A percentile compares a stretch with the other conserved stretches of the same genome.
These are phyloP conservation scores for Chironomus riparius DNA, from an alignment of 2,888 invertebrate genomes.

Conservation along the genomic window DNA sequence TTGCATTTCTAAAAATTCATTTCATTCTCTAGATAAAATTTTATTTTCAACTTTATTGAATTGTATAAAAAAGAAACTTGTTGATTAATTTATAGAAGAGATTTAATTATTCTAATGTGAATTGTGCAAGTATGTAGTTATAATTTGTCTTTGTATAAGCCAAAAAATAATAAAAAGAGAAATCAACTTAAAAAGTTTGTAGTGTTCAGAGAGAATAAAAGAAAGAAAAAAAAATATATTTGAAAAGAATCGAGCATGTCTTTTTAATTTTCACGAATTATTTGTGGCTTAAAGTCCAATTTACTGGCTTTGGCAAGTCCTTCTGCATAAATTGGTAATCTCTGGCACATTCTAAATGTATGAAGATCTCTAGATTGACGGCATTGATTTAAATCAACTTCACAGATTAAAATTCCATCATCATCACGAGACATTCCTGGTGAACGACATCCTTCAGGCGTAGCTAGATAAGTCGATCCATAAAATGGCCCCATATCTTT, in stretches of 20 bases:
- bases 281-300: conserved; percentile 67
- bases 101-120: background rate
- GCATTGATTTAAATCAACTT: conserved; percentile 89
- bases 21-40: background rate
- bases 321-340: conserved; percentile 80
- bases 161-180: background rate
- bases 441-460: conserved; percentile 87
- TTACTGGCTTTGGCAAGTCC: conserved; percentile 62
- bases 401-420: conserved; percentile 80
- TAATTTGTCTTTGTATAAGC: background rate
- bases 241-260: background rate
- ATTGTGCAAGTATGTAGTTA: background rate
- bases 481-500: conserved; percentile 88
- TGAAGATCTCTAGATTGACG: conserved; percentile 88
- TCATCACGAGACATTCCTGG: conserved; percentile 66
- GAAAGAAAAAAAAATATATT: conserved; percentile 1
- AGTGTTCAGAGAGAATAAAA: background rate
- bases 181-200: conserved; percentile 2
- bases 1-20: background rate
- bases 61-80: background rate
- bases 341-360: conserved; percentile 91
- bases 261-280: conserved; percentile 47
- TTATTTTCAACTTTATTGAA: background rate
- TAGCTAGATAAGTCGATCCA: conserved; percentile 88
- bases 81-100: background rate